Percentiles rank a stretch among this genome's conserved stretches.
Conservation (phyloP, 2,797 vertebrate genomes). For the Acanthornis magna region DNA sequence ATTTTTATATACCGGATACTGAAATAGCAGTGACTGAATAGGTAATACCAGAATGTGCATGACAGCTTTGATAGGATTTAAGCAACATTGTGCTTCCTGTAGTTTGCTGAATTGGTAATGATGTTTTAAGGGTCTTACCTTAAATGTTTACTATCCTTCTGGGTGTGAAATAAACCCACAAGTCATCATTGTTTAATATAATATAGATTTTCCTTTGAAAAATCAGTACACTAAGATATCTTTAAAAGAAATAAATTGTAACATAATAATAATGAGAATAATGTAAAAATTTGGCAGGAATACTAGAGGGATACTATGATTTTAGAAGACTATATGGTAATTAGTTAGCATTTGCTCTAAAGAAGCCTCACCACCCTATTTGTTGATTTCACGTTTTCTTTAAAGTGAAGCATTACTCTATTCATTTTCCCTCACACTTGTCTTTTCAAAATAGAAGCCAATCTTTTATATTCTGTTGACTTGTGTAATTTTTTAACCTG, state of each 20-base stretch:
- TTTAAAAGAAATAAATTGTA: neutral
- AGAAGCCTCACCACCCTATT: neutral
- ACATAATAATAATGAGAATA: neutral
- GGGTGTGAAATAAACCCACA: neutral
- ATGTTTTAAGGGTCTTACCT: neutral
- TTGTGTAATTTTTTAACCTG: neutral
- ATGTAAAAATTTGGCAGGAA: neutral
- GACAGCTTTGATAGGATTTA: neutral
- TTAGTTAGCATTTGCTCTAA: neutral
- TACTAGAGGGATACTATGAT: neutral
- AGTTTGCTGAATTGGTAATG: neutral
- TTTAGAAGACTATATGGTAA: neutral
- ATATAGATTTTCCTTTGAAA: neutral
- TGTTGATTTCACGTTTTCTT: neutral
- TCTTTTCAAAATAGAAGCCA: neutral
- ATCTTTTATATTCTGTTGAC: neutral
- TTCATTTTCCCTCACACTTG: neutral
- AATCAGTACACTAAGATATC: neutral
- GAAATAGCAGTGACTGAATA: neutral
- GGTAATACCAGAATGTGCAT: neutral
- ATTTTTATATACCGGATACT: neutral
- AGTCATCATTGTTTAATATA: neutral
- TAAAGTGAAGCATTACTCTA: neutral
- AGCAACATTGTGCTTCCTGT: neutral
- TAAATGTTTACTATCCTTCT: neutral